Percentiles rank a stretch among this genome's conserved stretches.
These are phyloP conservation scores for Gila orcuttii DNA, from an alignment of 2,113 vertebrate genomes.

Conservation along the genomic window DNA sequence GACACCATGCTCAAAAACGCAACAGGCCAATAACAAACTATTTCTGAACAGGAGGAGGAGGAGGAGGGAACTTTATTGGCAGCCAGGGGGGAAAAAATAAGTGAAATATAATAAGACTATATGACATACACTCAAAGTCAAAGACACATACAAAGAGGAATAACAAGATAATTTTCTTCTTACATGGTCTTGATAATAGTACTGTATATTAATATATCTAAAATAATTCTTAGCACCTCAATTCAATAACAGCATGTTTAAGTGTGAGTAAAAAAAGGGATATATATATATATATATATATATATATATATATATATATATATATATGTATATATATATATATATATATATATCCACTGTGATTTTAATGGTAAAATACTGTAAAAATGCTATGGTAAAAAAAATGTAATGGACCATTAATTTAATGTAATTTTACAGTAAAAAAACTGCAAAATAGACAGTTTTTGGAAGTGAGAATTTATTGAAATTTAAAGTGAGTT, in stretches of 20 bases:
- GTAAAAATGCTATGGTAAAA: too few relatives aligned
- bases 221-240: neutral
- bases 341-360: too few relatives aligned
- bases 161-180: neutral
- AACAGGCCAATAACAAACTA: slow-evolving; percentile 43
- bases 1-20: slow-evolving; percentile 30
- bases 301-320: too few relatives aligned
- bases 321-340: neutral
- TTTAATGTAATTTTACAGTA: too few relatives aligned
- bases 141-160: neutral
- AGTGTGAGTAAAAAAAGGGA: neutral
- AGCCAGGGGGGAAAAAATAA: slow-evolving; percentile 37
- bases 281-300: too few relatives aligned
- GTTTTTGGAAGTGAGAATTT: too few relatives aligned
- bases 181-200: neutral
- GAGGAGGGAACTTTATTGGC: slow-evolving; percentile 21
- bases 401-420: too few relatives aligned
- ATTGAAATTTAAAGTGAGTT: too few relatives aligned
- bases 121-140: slow-evolving; percentile 23
- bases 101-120: slow-evolving; percentile 36
- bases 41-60: slow-evolving; percentile 28
- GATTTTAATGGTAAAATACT: too few relatives aligned
- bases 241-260: neutral
- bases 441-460: too few relatives aligned
- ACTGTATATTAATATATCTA: neutral